phyloP scores from a whole-genome alignment of 2,113 vertebrate species.

The Gobiocypris rarus region DNA sequence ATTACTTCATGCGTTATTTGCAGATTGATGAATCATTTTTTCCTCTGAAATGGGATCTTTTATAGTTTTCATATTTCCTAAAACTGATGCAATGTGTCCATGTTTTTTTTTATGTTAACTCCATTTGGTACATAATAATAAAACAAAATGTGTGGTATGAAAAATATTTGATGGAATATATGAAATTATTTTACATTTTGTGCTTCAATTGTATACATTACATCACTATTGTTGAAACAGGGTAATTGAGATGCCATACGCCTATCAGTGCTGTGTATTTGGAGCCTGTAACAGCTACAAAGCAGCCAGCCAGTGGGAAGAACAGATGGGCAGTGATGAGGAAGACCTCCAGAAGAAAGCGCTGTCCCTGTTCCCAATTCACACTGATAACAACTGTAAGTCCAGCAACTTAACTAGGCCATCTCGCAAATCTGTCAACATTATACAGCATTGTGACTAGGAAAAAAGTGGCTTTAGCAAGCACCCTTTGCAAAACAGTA shows the following conservation, averaged over 20 bases:
- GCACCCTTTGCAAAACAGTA: background rate
- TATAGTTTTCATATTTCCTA: slow-evolving; percentile 14
- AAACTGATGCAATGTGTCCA: slow-evolving; percentile 1
- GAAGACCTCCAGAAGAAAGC: slow-evolving; percentile 84
- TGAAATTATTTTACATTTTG: background rate
- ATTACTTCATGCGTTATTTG: background rate
- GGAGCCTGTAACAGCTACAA: slow-evolving; percentile 84
- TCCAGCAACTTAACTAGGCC: background rate
- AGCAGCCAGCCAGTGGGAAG: slow-evolving; percentile 78
- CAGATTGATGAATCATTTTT: slow-evolving; percentile 21
- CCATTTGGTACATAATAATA: background rate
- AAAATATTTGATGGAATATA: background rate
- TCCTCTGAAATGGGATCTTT: slow-evolving; percentile 4
- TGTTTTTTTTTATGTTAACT: background rate
- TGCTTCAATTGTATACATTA: background rate
- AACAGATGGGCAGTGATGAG: slow-evolving; percentile 76
- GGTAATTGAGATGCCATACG: slow-evolving; percentile 90
- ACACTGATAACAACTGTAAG: slow-evolving; percentile 87
- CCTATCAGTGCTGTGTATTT: slow-evolving; percentile 95
- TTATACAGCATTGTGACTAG: background rate
- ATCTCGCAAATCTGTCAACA: background rate
- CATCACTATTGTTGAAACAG: slow-evolving; percentile 65
- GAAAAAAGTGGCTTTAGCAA: background rate
- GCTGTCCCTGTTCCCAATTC: slow-evolving; percentile 79
- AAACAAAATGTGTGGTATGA: background rate